Base-by-base conservation (phyloP, 2,797 vertebrate species). In the Lacerta viridis region DNA sequence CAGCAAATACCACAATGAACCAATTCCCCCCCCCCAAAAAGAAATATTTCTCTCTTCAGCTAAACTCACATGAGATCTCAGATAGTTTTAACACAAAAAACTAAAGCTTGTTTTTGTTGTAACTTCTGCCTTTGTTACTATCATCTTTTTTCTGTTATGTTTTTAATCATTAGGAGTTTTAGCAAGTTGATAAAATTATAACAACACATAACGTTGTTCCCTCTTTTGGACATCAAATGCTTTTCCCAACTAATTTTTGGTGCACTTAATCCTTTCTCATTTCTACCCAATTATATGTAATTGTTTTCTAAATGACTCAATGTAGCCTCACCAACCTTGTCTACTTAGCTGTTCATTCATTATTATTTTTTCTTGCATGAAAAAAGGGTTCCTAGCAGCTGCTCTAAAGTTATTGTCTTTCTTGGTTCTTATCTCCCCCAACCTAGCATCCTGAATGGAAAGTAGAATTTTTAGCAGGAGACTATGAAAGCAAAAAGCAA, bases 1-100 rank as follows among this genome's bases (percentile, higher is more conserved):
- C 39, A 93, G 83, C 85, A 87, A 66, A 89, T 94, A 93, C 75
- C 72, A 94, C 80, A 41, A 15, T 86, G 77, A 90, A 79, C 74
- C 39, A 50, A 0, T 72, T 88, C 43, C 74, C 93, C 80, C 94
- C 68, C 72, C 33, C 33, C 1, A 76, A 88, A 83, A 75, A 95
- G 69, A 79, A 71, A 61, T 23, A 91, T 74, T 90, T 87, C 94
- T 92, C 95, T 61, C 7, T 76, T 80, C 36, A 90, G 87, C 89
- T 46, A 87, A 86, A 75, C 39, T 72, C 27, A 80, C 5, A 23
- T 6, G 55, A 90, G 89, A 41, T 90, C 93, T 87, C 76, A 76
- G 50, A 29, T 33, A 18, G 46, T 55, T 43, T 43, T n/a, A 29
- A 64, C 59, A 76, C 23, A 61, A n/a, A 61, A 36, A 41, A 29